Conservation (phyloP, 2,888 invertebrate species). For the Nebria brevicollis region DNA sequence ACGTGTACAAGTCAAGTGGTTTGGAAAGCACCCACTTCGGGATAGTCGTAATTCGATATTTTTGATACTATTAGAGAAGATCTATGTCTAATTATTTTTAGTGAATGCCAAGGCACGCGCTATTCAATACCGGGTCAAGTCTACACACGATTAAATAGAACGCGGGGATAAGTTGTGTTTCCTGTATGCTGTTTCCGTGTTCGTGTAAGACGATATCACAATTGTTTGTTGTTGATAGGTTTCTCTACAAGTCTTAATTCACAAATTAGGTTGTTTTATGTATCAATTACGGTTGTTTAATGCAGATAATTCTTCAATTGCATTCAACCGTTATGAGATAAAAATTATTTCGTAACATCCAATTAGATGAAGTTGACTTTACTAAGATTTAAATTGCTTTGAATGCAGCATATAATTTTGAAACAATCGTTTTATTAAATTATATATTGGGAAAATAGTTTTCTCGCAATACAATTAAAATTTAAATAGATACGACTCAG, state of each 20-base stretch:
- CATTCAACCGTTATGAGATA: not conserved
- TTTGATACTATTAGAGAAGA: not conserved
- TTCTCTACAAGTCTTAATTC: too few relatives aligned
- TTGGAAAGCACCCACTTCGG: not conserved
- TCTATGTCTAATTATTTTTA: not conserved
- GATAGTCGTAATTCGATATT: not conserved
- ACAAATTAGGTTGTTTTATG: not conserved
- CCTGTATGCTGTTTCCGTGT: not conserved
- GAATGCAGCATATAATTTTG: too few relatives aligned
- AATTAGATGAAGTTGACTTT: too few relatives aligned
- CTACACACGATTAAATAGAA: not conserved
- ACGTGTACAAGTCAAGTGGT: not conserved
- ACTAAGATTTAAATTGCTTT: too few relatives aligned
- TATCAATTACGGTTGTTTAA: not conserved
- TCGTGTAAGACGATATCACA: not conserved
- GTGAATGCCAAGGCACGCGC: not conserved
- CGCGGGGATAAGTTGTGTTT: not conserved
- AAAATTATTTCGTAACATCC: not conserved
- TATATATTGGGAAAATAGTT: too few relatives aligned
- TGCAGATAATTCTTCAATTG: not conserved
- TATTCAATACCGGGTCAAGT: not conserved
- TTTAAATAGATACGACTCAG: not conserved
- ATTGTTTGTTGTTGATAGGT: not conserved
- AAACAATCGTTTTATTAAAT: too few relatives aligned
- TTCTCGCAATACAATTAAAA: too few relatives aligned